These are phyloP conservation scores for Margarornis squamiger DNA, from an alignment of 2,797 vertebrate genomes.

Conservation along the genomic window DNA sequence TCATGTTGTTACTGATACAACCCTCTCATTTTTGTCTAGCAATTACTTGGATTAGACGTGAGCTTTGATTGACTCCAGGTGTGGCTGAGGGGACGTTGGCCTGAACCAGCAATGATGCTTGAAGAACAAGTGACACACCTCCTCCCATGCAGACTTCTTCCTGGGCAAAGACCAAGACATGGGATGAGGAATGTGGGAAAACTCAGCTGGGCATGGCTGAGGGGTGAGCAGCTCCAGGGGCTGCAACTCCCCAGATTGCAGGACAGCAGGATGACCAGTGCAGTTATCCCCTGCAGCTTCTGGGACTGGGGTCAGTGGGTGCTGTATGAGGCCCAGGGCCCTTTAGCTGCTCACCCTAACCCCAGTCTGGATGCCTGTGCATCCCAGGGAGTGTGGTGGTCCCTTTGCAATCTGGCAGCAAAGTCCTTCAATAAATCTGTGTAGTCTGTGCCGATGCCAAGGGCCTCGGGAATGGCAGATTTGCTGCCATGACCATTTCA, in stretches of 20 bases:
- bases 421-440: background rate
- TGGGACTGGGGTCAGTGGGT: accelerated
- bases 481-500: accelerated
- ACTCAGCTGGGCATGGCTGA: background rate
- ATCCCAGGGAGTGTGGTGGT: background rate
- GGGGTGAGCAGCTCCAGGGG: background rate
- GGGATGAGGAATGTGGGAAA: background rate
- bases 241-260: background rate
- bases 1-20: background rate
- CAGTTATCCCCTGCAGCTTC: accelerated
- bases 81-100: background rate
- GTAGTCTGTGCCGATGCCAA: background rate
- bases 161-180: background rate
- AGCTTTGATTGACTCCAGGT: background rate
- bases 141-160: background rate
- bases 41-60: background rate
- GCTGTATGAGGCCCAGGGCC: background rate
- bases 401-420: background rate
- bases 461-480: background rate
- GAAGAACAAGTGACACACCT: background rate
- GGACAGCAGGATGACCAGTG: background rate
- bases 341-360: background rate
- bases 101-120: background rate
- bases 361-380: background rate
- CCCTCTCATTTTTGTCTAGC: background rate